Evolutionary conservation across 2,888 invertebrate genomes (phyloP).

Genomic region (Apotomis betuletana): DNA sequence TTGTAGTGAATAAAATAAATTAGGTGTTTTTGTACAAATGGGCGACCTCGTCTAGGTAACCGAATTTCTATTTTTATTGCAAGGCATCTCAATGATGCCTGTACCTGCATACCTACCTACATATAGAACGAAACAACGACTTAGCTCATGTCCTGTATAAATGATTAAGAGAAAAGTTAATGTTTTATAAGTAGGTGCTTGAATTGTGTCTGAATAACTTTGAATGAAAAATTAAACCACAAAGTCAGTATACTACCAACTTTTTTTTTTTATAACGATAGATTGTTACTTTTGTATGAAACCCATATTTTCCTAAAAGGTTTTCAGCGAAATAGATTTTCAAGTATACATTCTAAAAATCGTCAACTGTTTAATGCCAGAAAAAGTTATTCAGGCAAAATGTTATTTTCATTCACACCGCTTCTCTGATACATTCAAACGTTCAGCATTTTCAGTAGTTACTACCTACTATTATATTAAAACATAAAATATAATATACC

Average conservation of each 20-base stretch:
- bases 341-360: too few relatives aligned
- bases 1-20: constrained; percentile 63
- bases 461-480: constrained; percentile 59
- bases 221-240: neutral
- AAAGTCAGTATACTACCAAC: neutral
- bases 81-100: constrained; percentile 53
- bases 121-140: constrained; percentile 35
- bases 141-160: constrained; percentile 31
- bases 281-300: too few relatives aligned
- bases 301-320: too few relatives aligned
- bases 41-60: constrained; percentile 82
- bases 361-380: neutral
- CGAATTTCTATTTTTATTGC: constrained; percentile 78
- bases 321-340: too few relatives aligned
- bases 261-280: neutral
- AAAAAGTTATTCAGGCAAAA: constrained; percentile 33
- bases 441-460: constrained; percentile 69
- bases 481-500: constrained; percentile 60
- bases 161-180: constrained; percentile 18
- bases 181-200: constrained; percentile 37
- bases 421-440: constrained; percentile 54
- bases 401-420: constrained; percentile 23
- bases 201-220: constrained; percentile 59
- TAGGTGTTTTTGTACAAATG: constrained; percentile 80
- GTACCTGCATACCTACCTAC: constrained; percentile 42